Conservation (phyloP, 2,113 vertebrate genomes). For the Scalopus aquaticus region DNA sequence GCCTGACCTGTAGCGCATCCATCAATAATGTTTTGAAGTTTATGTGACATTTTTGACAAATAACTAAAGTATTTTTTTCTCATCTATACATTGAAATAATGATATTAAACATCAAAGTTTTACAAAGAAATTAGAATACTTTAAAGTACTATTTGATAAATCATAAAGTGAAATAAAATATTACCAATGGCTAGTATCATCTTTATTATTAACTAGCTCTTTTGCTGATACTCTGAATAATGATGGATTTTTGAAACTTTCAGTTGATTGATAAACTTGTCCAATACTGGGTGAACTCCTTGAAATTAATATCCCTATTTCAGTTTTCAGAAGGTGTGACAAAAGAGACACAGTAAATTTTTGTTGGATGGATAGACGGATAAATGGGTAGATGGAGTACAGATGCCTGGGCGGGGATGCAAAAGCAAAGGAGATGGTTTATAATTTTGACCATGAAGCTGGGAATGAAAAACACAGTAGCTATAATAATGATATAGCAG, state of each 20-base stretch:
- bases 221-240: background rate
- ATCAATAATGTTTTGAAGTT: background rate
- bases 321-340: background rate
- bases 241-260: background rate
- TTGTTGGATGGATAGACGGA: background rate
- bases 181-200: background rate
- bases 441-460: background rate
- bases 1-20: background rate
- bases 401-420: background rate
- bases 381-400: background rate
- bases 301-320: background rate
- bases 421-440: background rate
- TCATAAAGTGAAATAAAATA: background rate
- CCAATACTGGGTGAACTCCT: background rate
- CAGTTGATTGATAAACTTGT: background rate
- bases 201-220: background rate
- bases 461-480: background rate
- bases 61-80: background rate
- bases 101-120: background rate
- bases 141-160: background rate
- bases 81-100: background rate
- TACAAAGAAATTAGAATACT: background rate
- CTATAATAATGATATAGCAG: background rate
- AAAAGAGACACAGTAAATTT: background rate
- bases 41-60: background rate